Evolutionary conservation across 2,797 vertebrate genomes (phyloP).

Genomic region (Danio kyathit): DNA sequence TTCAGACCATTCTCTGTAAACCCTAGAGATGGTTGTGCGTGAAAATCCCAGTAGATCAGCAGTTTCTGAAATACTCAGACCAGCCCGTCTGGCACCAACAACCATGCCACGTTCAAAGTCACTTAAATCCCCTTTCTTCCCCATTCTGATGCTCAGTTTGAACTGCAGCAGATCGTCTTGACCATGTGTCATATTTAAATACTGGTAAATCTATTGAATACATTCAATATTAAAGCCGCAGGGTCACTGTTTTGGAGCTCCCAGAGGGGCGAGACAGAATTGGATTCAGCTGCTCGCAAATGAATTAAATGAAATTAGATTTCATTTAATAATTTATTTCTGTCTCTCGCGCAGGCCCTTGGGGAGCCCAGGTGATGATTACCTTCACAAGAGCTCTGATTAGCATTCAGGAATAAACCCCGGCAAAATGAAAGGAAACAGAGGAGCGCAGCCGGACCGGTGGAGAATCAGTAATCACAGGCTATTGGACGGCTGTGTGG

Average conservation of each 20-base stretch:
- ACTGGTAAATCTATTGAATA: conserved; percentile 55
- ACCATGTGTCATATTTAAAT: conserved; percentile 65
- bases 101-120: too few relatives aligned
- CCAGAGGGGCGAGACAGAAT: conserved; percentile 69
- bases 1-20: too few relatives aligned
- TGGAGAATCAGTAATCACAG: conserved; percentile 52
- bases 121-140: too few relatives aligned
- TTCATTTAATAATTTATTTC: conserved; percentile 81
- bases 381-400: conserved; percentile 72
- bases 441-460: conserved; percentile 27
- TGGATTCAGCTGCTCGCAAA: conserved; percentile 76
- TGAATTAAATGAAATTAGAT: conserved; percentile 77
- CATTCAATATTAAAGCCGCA: conserved; percentile 56
- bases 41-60: too few relatives aligned
- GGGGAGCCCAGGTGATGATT: conserved; percentile 77
- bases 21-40: too few relatives aligned
- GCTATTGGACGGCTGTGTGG: conserved; percentile 40
- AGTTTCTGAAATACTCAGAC: too few relatives aligned
- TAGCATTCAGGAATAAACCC: conserved; percentile 75
- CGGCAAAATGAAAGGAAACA: conserved; percentile 69
- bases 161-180: too few relatives aligned
- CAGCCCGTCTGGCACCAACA: too few relatives aligned
- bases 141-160: too few relatives aligned
- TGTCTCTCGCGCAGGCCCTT: conserved; percentile 74
- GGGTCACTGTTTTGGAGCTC: conserved; percentile 70